Base-by-base conservation (phyloP, 2,888 invertebrate genomes). In the Proisotoma minuta region DNA sequence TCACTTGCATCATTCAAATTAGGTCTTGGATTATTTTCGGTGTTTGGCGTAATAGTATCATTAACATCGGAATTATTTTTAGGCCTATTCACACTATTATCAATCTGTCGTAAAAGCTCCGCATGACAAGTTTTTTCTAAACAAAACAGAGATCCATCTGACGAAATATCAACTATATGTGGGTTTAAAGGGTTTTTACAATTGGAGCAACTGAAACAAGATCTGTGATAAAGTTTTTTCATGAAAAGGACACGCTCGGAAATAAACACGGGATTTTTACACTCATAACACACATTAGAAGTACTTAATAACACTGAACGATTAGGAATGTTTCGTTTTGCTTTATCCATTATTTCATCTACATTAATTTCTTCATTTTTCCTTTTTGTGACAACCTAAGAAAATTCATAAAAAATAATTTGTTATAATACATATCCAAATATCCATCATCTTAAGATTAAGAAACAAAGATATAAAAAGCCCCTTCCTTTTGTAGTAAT, bases 221-320 rank as follows among this genome's bases (percentile, higher is more conserved):
- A 67, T 49, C 70, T 68, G 66, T 73, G 73, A 50, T 64, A 73
- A 10, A 71, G 58, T 64, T 70, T 71, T 52, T 73, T 71, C 56
- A 63, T 34, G 48, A 73, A 71, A 47, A 71, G 52, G 15, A 69
- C 65, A 23, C 73, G 62, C 39, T 73, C 73, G 10, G 65, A 63
- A 39, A 73, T 69, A 51, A 67, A 73, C 26, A 73, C 73, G 5
- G 71, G 73, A 58, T 73, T 70, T 59, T 63, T 62, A 57, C 70
- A 73, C 52, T 68, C 69, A 27, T 63, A 59, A 52, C 73, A 73
- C 57, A 70, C 66, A 50, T 62, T 62, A 49, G 63, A 51, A 34
- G 69, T 50, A 39, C 62, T 48, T 26, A 72, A 51, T 18, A 64
- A 52, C 22, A 65, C 62, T 24, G 70, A 62, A 49, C 62, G 52